A percentile compares a stretch with the other conserved stretches of the same genome.
Conservation (phyloP, 2,888 invertebrate species). For the Cacoxenus indagator region DNA sequence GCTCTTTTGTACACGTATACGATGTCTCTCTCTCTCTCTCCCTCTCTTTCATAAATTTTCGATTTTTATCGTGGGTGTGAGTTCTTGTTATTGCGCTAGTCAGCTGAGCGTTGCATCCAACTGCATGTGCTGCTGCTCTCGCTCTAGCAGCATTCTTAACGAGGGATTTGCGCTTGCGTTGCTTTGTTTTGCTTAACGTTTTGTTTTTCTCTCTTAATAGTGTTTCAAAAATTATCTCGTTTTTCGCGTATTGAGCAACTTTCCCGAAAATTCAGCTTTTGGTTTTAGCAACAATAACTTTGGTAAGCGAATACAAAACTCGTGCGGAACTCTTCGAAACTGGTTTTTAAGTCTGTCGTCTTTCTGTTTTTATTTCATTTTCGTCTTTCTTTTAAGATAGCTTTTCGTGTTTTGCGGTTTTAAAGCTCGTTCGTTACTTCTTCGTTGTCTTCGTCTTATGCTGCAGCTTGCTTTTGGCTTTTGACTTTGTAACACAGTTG, state of each 20-base stretch:
- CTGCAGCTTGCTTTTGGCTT: constrained; percentile 33
- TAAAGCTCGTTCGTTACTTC: constrained; percentile 47
- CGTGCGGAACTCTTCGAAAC: constrained; percentile 49
- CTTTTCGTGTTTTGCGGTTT: constrained; percentile 42
- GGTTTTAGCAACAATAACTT: constrained; percentile 7
- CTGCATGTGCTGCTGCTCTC: too few species aligned
- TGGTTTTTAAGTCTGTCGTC: constrained; percentile 47
- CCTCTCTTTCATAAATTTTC: too few species aligned
- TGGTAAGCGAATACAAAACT: constrained; percentile 29
- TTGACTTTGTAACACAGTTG: constrained; percentile 62
- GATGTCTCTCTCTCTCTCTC: too few species aligned
- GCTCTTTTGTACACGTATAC: too few species aligned
- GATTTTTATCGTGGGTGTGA: too few species aligned
- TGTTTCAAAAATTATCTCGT: too few species aligned
- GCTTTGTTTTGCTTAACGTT: too few species aligned
- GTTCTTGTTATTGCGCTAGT: too few species aligned
- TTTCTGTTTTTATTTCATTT: constrained; percentile 1
- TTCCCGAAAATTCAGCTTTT: constrained; percentile 18
- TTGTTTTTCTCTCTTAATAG: too few species aligned
- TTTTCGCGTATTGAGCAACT: not conserved
- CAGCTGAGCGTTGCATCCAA: too few species aligned
- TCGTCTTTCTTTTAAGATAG: constrained; percentile 36
- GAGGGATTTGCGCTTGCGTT: too few species aligned
- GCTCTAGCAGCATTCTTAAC: too few species aligned
- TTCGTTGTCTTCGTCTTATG: constrained; percentile 3